A percentile compares a stretch with the other conserved stretches of the same genome.
phyloP scores from a whole-genome alignment of 2,797 vertebrate species.

The Setipinna tenuifilis region DNA sequence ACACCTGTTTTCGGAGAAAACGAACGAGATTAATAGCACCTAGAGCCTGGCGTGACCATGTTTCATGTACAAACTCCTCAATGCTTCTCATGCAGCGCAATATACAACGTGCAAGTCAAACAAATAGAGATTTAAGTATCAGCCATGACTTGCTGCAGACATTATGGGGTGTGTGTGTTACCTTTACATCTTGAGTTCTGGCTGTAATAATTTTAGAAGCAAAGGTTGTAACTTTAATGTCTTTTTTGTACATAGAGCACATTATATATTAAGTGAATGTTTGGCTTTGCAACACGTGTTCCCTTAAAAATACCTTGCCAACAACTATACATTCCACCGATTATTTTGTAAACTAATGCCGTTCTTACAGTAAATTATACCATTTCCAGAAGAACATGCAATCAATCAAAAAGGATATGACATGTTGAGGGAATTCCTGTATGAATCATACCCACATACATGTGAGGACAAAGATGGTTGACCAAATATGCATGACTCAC shows the following conservation, averaged over 20 bases:
- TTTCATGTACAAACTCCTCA: not conserved
- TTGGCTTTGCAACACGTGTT: not conserved
- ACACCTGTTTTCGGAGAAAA: not conserved
- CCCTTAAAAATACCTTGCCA: not conserved
- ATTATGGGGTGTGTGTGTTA: not conserved
- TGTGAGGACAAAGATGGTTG: not conserved
- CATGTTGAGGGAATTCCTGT: not conserved
- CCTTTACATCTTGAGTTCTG: not conserved
- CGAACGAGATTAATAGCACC: not conserved
- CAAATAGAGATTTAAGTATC: not conserved
- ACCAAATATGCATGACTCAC: not conserved
- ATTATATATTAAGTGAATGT: not conserved
- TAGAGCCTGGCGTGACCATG: not conserved
- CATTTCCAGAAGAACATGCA: not conserved
- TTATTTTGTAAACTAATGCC: not conserved
- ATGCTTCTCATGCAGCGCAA: not conserved
- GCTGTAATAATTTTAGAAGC: not conserved
- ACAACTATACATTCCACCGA: not conserved
- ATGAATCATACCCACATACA: not conserved
- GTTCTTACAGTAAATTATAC: not conserved
- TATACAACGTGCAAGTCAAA: constrained; percentile 2
- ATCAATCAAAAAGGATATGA: not conserved
- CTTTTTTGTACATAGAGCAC: not conserved
- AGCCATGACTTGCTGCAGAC: not conserved
- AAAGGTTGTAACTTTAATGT: constrained; percentile 1